Base-by-base conservation (phyloP, 2,888 invertebrate species). In the Drosophila dives region DNA sequence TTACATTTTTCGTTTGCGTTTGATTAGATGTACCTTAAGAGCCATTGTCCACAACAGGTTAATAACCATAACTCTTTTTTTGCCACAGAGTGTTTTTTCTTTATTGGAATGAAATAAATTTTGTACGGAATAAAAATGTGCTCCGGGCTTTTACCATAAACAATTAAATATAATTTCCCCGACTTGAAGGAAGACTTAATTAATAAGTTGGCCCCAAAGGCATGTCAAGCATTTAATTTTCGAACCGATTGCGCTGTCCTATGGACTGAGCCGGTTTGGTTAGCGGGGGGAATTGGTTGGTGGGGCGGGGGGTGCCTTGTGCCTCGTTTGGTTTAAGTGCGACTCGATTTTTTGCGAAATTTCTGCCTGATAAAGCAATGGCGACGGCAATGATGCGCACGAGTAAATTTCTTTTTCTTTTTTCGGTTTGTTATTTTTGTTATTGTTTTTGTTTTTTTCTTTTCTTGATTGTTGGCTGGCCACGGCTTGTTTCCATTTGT, bases 301-400 rank as follows among this genome's bases (percentile, higher is more conserved):
- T 29, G n/a, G 20, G 17, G n/a, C n/a, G 26, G 17, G 29, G 20
- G 45, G 49, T 32, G 23, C 34, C 63, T 55, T 63, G 64, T 54
- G 50, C 54, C 65, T 76, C 71, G 75, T 73, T 84, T 71, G 72
- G 69, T 87, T 89, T 89, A 82, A 82, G 72, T 82, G 65, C 69
- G 68, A 56, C 75, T 70, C 68, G 72, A 87, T 81, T 77, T 77
- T 83, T 67, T 89, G 90, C 89, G 69, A 83, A 85, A 82, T 75
- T 90, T 85, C 72, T 81, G 83, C 71, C 90, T 91, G 91, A 91
- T 92, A 91, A 84, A 92, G 91, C 81, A 89, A 90, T 90, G 77
- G 84, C 64, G 81, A 77, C 20, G 64, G 64, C 82, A 86, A 85
- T 91, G 84, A 80, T 82, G 84, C 86, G 85, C 90, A 88, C 82